Conservation (phyloP, 1,140 invertebrate species). For the Aradophagus sp. region DNA sequence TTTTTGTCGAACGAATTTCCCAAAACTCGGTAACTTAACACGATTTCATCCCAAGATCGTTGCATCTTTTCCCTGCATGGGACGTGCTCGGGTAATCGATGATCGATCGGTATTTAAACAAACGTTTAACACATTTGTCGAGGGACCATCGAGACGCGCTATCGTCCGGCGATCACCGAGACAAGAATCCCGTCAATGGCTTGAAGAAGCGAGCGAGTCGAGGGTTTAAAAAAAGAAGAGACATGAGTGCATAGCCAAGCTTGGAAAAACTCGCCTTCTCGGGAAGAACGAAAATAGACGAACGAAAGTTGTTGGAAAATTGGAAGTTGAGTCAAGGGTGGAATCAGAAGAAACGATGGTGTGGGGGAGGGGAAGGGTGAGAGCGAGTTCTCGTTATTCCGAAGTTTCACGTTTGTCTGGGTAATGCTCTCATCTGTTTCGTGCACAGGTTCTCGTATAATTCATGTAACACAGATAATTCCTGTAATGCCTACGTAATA, state of each 20-base stretch:
- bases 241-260: too few species aligned
- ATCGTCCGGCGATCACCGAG: constrained; percentile 40
- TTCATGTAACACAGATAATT: constrained; percentile 73
- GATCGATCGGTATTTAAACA: too few species aligned
- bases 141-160: constrained; percentile 40
- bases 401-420: constrained; percentile 69
- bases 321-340: constrained; percentile 25
- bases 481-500: constrained; percentile 72
- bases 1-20: too few species aligned
- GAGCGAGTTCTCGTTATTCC: constrained; percentile 60
- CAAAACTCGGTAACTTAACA: too few species aligned
- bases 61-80: too few species aligned
- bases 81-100: too few species aligned
- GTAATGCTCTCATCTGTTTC: constrained; percentile 62
- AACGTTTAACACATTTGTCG: constrained; percentile 45
- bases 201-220: constrained; percentile 28
- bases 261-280: too few species aligned
- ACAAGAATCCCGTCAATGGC: constrained; percentile 45
- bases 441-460: constrained; percentile 56
- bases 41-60: too few species aligned
- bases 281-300: constrained; percentile 22
- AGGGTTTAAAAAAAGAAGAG: too few species aligned
- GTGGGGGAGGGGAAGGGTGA: constrained; percentile 18
- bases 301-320: constrained; percentile 12
- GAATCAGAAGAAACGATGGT: constrained; percentile 21